phyloP scores from a whole-genome alignment of 2,797 vertebrate genomes.

The Phalloptychus januarius region DNA sequence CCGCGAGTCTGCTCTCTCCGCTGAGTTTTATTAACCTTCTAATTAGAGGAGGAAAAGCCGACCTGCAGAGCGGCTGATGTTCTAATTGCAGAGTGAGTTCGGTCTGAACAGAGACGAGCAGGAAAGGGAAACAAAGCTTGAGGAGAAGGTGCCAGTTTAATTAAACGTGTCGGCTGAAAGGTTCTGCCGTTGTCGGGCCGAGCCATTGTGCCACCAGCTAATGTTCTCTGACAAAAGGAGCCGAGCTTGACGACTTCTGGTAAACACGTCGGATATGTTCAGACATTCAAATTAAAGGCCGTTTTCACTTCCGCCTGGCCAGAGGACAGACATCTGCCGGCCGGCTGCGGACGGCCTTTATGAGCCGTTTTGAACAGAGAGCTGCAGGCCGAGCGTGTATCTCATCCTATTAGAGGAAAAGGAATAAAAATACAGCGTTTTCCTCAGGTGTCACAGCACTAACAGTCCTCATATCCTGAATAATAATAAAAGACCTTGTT shows the following conservation, averaged over 20 bases:
- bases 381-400: slow-evolving; percentile 5
- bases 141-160: slow-evolving; percentile 5
- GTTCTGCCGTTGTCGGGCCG: background rate
- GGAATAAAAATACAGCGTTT: background rate
- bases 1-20: background rate
- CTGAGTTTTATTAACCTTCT: background rate
- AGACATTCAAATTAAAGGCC: slow-evolving; percentile 18
- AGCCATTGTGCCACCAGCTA: slow-evolving; percentile 20
- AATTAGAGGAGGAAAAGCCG: background rate
- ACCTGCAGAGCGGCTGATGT: background rate
- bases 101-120: background rate
- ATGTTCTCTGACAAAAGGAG: slow-evolving; percentile 19
- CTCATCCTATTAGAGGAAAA: slow-evolving; percentile 17
- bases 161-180: slow-evolving; percentile 31
- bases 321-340: background rate
- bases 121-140: background rate
- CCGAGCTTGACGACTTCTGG: slow-evolving; percentile 12
- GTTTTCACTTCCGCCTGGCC: slow-evolving; percentile 7
- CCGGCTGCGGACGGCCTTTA: slow-evolving; percentile 15
- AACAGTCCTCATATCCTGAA: slow-evolving; percentile 16
- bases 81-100: background rate
- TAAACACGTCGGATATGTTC: slow-evolving; percentile 22
- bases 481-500: slow-evolving; percentile 7
- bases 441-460: slow-evolving; percentile 11
- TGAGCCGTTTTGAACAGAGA: slow-evolving; percentile 6